These are phyloP conservation scores for Thaumatotibia leucotreta DNA, from an alignment of 1,140 invertebrate species.

Conservation along the genomic window DNA sequence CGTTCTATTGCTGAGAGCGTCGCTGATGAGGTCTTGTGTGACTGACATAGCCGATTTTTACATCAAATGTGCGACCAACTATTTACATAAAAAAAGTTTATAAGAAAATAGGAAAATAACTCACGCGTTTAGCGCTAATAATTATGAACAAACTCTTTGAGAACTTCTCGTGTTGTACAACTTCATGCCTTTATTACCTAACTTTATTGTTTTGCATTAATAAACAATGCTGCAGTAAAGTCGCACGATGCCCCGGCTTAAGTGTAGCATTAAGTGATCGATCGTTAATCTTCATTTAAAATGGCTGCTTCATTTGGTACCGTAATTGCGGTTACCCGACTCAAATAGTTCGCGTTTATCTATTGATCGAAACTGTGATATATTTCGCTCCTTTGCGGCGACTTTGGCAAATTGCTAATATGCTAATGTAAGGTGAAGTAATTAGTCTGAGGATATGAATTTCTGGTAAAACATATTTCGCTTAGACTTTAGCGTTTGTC, in stretches of 20 bases:
- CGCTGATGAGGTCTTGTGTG: too few species aligned
- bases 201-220: too few species aligned
- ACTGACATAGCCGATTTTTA: too few species aligned
- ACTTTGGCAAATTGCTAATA: background rate
- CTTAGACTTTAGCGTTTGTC: too few species aligned
- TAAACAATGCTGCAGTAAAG: background rate
- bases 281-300: conserved; percentile 13
- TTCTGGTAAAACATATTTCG: background rate
- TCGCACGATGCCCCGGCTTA: background rate
- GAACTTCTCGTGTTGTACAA: too few species aligned
- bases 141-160: too few species aligned
- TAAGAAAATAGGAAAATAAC: too few species aligned
- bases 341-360: conserved; percentile 11
- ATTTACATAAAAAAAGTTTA: too few species aligned
- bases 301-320: conserved; percentile 8
- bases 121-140: too few species aligned
- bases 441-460: background rate
- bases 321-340: conserved; percentile 10
- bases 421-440: background rate
- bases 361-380: conserved; percentile 11
- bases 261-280: background rate
- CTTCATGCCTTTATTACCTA: too few species aligned
- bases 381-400: conserved; percentile 4
- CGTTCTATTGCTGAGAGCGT: too few species aligned
- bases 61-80: too few species aligned